phyloP scores from a whole-genome alignment of 2,888 invertebrate genomes.

The Archaeoteleia sp. region DNA sequence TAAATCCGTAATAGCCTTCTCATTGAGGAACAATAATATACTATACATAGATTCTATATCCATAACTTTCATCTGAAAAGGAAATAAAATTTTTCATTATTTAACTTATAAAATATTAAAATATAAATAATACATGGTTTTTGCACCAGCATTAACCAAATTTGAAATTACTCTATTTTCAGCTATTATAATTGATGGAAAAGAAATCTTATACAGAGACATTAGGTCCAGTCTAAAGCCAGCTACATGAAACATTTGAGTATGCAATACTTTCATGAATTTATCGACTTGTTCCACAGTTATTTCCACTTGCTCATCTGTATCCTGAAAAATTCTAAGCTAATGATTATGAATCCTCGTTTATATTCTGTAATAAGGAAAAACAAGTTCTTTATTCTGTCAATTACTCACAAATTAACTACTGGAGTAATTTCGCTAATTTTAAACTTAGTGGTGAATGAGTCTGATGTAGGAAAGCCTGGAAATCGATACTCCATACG shows the following conservation, averaged over 20 bases:
- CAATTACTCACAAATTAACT: conserved; percentile 19
- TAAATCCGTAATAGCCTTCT: too few species aligned
- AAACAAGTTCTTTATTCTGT: background rate
- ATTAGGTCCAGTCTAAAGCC: conserved; percentile 64
- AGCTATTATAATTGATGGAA: conserved; percentile 64
- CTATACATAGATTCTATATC: conserved; percentile 64
- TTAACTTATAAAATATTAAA: conserved; percentile 7
- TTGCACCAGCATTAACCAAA: too few species aligned
- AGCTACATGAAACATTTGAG: conserved; percentile 56
- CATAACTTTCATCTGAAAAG: conserved; percentile 63
- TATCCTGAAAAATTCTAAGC: too few species aligned
- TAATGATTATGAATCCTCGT: too few species aligned
- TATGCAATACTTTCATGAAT: conserved; percentile 60
- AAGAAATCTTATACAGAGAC: conserved; percentile 60
- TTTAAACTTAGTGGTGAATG: conserved; percentile 59
- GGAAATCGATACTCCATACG: conserved; percentile 64
- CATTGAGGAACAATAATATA: too few species aligned
- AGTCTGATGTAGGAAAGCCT: conserved; percentile 57
- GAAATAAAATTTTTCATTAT: conserved; percentile 12
- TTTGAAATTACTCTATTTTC: conserved; percentile 65
- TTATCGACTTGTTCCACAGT: conserved; percentile 60
- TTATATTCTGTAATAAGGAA: too few species aligned
- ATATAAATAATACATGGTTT: conserved; percentile 11
- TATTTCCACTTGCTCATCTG: conserved; percentile 34
- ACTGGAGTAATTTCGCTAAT: conserved; percentile 47